Evolutionary conservation across 1,140 invertebrate genomes (phyloP).

Genomic region (Drosophila kanapiae): DNA sequence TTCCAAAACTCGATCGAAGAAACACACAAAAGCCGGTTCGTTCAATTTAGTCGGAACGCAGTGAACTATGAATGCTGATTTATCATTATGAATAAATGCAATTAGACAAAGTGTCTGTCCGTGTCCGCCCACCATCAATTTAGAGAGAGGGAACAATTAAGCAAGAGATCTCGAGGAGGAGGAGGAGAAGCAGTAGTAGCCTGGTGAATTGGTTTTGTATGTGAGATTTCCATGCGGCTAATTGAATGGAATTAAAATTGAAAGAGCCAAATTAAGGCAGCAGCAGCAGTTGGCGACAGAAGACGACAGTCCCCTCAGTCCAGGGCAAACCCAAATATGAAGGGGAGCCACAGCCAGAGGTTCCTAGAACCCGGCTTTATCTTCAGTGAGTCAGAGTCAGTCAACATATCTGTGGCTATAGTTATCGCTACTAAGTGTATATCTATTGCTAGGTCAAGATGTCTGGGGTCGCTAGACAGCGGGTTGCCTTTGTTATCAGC

Average conservation of each 20-base stretch:
- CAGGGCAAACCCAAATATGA: neutral
- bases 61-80: slow-evolving; percentile 49
- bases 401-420: neutral
- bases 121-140: slow-evolving; percentile 75
- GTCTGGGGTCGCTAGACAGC: slow-evolving; percentile 48
- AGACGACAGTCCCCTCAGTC: neutral
- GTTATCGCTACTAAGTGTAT: slow-evolving; percentile 8
- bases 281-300: slow-evolving; percentile 26
- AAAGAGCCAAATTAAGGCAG: slow-evolving; percentile 53
- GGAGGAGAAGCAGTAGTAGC: neutral
- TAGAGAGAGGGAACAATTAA: slow-evolving; percentile 57
- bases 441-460: slow-evolving; percentile 32
- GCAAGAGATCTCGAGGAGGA: slow-evolving; percentile 24
- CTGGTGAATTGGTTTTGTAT: slow-evolving; percentile 43
- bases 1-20: slow-evolving; percentile 19
- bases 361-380: slow-evolving; percentile 28
- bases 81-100: slow-evolving; percentile 61
- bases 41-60: slow-evolving; percentile 24
- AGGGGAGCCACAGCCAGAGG: neutral
- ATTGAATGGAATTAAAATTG: slow-evolving; percentile 79
- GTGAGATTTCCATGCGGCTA: slow-evolving; percentile 73
- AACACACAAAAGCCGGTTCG: slow-evolving; percentile 7
- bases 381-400: slow-evolving; percentile 15
- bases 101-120: slow-evolving; percentile 62
- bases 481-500: slow-evolving; percentile 57